Evolutionary conservation across 1,140 invertebrate species (phyloP).

Genomic region (Papilio aristodemus): DNA sequence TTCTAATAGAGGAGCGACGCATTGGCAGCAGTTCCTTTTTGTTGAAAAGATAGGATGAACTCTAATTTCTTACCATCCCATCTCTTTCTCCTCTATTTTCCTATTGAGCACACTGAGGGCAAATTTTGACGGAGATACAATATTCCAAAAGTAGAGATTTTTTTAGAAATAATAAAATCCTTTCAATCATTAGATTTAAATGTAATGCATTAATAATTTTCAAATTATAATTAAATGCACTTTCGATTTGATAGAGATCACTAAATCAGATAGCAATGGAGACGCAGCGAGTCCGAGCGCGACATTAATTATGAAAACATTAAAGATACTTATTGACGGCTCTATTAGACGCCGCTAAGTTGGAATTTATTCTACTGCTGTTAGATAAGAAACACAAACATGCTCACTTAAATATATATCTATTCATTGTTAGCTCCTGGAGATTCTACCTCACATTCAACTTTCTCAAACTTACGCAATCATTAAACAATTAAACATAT

Average conservation of each 20-base stretch:
- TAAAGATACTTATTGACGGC: slow-evolving; percentile 1
- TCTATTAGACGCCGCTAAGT: not conserved
- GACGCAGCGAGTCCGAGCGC: not conserved
- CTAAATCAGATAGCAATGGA: not conserved
- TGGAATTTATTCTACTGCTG: slow-evolving; percentile 5
- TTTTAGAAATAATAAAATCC: not conserved
- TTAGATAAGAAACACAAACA: slow-evolving; percentile 2
- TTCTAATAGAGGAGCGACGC: too few species aligned
- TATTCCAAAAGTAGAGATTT: too few species aligned
- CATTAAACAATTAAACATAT: not conserved
- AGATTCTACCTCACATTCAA: not conserved
- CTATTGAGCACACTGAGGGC: too few species aligned
- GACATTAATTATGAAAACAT: slow-evolving; percentile 6
- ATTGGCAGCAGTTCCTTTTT: too few species aligned
- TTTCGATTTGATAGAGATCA: not conserved
- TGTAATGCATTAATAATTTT: not conserved
- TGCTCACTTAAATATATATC: not conserved
- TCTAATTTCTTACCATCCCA: too few species aligned
- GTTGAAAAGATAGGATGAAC: too few species aligned
- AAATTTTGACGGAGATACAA: too few species aligned
- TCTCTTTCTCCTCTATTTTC: too few species aligned
- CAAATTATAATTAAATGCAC: not conserved
- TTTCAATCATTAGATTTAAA: not conserved
- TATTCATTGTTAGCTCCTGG: not conserved
- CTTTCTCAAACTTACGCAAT: not conserved